Evolutionary conservation across 2,888 invertebrate genomes (phyloP).

Genomic region (Orthosia gracilis): DNA sequence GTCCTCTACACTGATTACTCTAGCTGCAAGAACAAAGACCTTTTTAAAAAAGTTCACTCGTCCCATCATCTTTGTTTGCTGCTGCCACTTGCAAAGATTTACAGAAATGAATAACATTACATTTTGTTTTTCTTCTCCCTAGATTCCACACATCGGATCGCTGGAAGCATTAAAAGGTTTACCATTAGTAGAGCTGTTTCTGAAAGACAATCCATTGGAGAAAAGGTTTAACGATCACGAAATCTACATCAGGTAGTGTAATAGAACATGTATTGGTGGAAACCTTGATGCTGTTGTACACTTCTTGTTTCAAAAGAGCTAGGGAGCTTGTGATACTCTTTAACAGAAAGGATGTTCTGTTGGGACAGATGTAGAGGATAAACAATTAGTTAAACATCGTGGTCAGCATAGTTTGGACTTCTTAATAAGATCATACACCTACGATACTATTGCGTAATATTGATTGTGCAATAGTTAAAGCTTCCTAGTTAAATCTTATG

Average conservation of each 20-base stretch:
- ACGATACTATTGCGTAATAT: too few relatives aligned
- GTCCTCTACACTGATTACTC: too few relatives aligned
- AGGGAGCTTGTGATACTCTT: background rate
- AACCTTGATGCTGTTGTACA: constrained; percentile 38
- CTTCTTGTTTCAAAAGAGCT: background rate
- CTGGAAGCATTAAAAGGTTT: constrained; percentile 93
- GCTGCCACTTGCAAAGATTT: background rate
- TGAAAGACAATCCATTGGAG: constrained; percentile 96
- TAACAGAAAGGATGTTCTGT: background rate
- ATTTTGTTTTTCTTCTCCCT: background rate
- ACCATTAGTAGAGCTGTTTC: constrained; percentile 94
- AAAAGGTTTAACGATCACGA: constrained; percentile 94
- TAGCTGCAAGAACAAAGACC: too few relatives aligned
- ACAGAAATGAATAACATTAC: background rate
- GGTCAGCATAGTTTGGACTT: background rate
- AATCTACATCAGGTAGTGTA: constrained; percentile 95
- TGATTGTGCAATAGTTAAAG: too few relatives aligned
- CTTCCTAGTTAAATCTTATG: too few relatives aligned
- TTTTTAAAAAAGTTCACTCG: background rate
- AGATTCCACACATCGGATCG: constrained; percentile 93
- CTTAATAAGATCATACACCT: background rate
- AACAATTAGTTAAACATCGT: background rate
- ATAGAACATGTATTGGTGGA: constrained; percentile 60
- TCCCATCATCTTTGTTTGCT: background rate
- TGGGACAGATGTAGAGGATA: background rate